A percentile compares a stretch with the other conserved stretches of the same genome.
phyloP scores from a whole-genome alignment of 2,113 vertebrate genomes.

The Microtus oregoni region DNA sequence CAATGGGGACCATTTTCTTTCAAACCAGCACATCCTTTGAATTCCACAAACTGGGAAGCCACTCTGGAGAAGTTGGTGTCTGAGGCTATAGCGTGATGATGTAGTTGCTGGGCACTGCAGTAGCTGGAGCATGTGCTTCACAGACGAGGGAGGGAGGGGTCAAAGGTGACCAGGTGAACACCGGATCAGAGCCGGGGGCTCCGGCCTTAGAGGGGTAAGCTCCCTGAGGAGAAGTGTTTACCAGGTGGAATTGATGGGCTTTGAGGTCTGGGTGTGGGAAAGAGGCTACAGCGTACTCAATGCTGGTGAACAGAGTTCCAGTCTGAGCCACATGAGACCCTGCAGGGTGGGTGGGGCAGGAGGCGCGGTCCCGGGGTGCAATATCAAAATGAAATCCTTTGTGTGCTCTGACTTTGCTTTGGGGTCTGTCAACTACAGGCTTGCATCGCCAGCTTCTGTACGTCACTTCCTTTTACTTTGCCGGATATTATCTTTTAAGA shows the following conservation, averaged over 20 bases:
- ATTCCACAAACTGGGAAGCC: neutral
- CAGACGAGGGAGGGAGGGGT: neutral
- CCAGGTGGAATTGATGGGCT: neutral
- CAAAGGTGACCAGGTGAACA: neutral
- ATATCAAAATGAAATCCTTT: neutral
- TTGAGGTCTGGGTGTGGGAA: neutral
- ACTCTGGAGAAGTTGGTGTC: too few relatives aligned
- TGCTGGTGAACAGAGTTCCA: neutral
- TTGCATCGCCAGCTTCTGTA: constrained; percentile 92
- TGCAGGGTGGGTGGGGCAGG: neutral
- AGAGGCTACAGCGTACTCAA: neutral
- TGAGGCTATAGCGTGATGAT: neutral
- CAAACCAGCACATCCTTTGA: too few relatives aligned
- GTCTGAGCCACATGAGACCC: neutral
- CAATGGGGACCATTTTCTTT: too few relatives aligned
- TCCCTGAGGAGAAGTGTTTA: neutral
- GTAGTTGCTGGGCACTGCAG: neutral
- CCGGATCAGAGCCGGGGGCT: neutral
- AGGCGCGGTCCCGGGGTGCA: neutral
- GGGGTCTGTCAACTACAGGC: constrained; percentile 86
- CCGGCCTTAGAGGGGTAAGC: neutral
- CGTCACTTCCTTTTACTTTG: constrained; percentile 88
- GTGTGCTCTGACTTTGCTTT: constrained; percentile 40
- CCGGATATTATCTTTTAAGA: constrained; percentile 91
- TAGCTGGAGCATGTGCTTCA: neutral